Evolutionary conservation across 2,113 vertebrate species (phyloP).

Genomic region (Chlamydotis undulata): DNA sequence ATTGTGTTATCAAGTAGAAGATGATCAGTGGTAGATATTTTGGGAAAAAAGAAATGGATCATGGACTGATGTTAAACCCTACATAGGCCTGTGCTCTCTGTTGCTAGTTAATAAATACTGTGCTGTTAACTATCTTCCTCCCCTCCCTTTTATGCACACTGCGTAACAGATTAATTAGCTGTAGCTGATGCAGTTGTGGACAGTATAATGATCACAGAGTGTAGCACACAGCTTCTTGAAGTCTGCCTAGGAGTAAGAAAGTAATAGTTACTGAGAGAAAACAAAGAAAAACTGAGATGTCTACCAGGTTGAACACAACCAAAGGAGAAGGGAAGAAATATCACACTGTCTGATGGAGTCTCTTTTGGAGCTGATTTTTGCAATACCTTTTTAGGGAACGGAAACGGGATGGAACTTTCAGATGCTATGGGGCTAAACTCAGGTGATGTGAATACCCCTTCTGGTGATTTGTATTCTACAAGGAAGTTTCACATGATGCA

Average conservation of each 20-base stretch:
- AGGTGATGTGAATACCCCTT: background rate
- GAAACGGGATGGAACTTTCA: background rate
- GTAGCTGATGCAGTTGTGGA: conserved; percentile 19
- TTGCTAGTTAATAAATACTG: background rate
- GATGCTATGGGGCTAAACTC: background rate
- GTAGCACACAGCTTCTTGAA: background rate
- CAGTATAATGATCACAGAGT: background rate
- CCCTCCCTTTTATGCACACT: background rate
- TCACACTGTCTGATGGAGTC: background rate
- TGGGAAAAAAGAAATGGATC: background rate
- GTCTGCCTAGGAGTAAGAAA: background rate
- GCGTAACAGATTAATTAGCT: conserved; percentile 30
- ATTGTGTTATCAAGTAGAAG: background rate
- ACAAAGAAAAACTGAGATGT: background rate
- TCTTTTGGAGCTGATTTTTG: background rate
- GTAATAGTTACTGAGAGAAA: background rate
- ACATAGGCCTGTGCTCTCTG: background rate
- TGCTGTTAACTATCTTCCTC: background rate
- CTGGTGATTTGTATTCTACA: background rate
- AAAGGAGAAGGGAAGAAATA: background rate
- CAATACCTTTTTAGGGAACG: background rate
- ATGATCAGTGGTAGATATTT: background rate
- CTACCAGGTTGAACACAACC: background rate
- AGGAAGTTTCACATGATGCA: background rate
- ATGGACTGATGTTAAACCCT: background rate